phyloP scores from a whole-genome alignment of 2,797 vertebrate species.

The Notoglanidium macrostoma region DNA sequence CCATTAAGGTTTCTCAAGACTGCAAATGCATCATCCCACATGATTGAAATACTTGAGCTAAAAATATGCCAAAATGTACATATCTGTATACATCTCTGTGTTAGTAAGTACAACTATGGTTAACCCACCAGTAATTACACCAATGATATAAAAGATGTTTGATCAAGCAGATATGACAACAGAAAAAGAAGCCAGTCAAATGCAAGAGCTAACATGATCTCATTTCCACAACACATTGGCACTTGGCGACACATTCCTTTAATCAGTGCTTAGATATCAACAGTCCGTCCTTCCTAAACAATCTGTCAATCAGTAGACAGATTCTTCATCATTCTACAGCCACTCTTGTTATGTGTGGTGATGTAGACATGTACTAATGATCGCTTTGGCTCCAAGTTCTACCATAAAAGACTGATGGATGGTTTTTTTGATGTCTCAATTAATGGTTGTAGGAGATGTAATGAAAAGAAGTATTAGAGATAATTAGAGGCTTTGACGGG shows the following conservation, averaged over 20 bases:
- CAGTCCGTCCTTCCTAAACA: constrained; percentile 17
- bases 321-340: constrained; percentile 22
- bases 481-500: constrained; percentile 36
- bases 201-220: background rate
- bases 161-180: background rate
- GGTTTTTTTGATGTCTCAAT: constrained; percentile 48
- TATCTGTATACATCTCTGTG: background rate
- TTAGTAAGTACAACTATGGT: background rate
- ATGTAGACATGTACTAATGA: constrained; percentile 39
- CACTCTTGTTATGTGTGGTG: constrained; percentile 26
- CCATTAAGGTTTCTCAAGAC: background rate
- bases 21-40: background rate
- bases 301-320: background rate
- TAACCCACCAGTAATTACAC: background rate
- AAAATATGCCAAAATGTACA: background rate
- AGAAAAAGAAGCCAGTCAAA: background rate
- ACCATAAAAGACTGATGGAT: constrained; percentile 41
- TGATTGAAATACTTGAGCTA: background rate
- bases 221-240: constrained; percentile 3
- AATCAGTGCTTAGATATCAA: constrained; percentile 13
- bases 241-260: background rate
- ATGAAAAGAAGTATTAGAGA: constrained; percentile 43
- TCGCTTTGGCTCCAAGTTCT: constrained; percentile 5
- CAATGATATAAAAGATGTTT: background rate
- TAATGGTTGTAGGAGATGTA: constrained; percentile 37